Conservation (phyloP, 2,797 vertebrate species). For the Hephaestus fuliginosus region DNA sequence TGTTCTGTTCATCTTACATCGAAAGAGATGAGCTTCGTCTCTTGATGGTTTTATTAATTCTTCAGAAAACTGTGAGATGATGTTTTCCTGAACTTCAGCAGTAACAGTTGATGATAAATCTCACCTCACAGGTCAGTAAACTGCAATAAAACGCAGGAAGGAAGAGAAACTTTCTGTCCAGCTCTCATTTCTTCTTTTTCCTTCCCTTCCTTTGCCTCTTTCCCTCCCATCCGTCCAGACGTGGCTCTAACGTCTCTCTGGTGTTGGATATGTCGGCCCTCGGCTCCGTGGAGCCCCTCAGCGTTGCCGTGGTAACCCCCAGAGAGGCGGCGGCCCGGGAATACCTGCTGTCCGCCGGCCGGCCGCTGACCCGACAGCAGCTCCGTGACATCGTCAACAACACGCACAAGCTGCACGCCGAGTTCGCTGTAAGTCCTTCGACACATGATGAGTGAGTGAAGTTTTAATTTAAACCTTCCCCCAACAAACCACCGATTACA, state of each 20-base stretch:
- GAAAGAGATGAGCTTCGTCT: too few species aligned
- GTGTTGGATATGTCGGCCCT: conserved; percentile 95
- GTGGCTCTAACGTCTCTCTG: conserved; percentile 97
- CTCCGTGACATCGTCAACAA: conserved; percentile 87
- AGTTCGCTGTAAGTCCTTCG: conserved; percentile 90
- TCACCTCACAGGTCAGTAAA: background rate
- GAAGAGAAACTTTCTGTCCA: background rate
- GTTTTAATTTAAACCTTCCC: too few species aligned
- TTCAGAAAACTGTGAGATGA: too few species aligned
- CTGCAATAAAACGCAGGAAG: conserved; percentile 2
- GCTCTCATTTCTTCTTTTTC: background rate
- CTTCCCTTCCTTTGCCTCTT: background rate
- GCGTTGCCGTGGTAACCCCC: conserved; percentile 86
- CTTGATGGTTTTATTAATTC: too few species aligned
- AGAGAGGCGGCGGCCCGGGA: conserved; percentile 91
- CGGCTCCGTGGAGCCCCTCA: conserved; percentile 91
- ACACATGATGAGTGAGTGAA: background rate
- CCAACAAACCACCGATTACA: too few species aligned
- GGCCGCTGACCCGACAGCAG: conserved; percentile 88
- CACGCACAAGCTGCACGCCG: conserved; percentile 91
- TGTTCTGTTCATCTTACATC: too few species aligned
- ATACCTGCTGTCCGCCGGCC: conserved; percentile 91
- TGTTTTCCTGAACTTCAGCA: background rate
- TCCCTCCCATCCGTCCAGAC: conserved; percentile 76
- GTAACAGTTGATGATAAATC: background rate